Conservation (phyloP, 2,113 vertebrate species). For the Falcunculus frontatus region DNA sequence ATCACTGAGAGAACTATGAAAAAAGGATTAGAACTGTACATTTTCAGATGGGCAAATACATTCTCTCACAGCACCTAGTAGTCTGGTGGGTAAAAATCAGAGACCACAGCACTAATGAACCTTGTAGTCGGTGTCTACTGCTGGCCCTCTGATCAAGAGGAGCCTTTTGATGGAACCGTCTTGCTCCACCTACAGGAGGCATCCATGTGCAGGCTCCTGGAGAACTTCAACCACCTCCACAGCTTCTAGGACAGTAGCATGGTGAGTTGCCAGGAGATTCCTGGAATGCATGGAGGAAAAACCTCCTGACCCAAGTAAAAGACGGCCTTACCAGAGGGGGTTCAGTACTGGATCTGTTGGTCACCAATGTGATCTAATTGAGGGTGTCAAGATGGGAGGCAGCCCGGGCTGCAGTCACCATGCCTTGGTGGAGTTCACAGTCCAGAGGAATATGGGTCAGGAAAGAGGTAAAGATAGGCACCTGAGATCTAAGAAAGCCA, state of each 20-base stretch:
- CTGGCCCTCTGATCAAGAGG: fast-evolving
- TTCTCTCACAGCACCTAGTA: not conserved
- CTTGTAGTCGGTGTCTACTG: not conserved
- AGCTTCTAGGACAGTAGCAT: not conserved
- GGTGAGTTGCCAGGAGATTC: not conserved
- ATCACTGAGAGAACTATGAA: not conserved
- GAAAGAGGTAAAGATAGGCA: not conserved
- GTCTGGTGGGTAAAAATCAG: not conserved
- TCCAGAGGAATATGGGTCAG: not conserved
- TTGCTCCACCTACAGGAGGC: not conserved
- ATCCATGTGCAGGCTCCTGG: not conserved
- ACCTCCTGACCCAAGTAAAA: not conserved
- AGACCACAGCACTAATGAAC: not conserved
- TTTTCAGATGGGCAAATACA: not conserved
- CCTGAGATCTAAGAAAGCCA: not conserved
- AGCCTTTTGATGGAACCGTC: not conserved
- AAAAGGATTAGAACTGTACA: not conserved
- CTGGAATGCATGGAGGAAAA: not conserved
- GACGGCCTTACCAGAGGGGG: not conserved
- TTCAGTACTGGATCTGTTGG: not conserved
- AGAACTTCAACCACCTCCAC: not conserved
- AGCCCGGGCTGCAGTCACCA: not conserved
- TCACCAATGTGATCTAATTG: not conserved
- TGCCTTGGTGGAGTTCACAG: not conserved
- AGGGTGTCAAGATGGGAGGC: not conserved